A percentile compares a stretch with the other conserved stretches of the same genome.
Evolutionary conservation across 2,113 vertebrate genomes (phyloP).

Genomic region (Odobenus rosmarus): DNA sequence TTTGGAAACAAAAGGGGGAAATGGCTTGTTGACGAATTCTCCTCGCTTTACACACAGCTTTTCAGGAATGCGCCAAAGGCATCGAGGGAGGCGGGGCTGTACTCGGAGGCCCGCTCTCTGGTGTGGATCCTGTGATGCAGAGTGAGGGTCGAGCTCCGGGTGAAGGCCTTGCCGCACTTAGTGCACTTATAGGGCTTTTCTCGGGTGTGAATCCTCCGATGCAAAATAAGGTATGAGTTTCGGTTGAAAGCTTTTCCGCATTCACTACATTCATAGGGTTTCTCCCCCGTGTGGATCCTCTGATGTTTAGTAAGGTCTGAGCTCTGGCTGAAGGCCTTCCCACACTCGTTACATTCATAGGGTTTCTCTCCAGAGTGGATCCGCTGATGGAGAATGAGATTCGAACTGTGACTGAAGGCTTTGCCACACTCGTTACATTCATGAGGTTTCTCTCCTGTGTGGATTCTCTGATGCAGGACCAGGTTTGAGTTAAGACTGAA

Average conservation of each 20-base stretch:
- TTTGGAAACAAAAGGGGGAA: slow-evolving; percentile 61
- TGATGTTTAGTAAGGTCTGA: slow-evolving; percentile 81
- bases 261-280: slow-evolving; percentile 80
- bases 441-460: slow-evolving; percentile 79
- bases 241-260: slow-evolving; percentile 82
- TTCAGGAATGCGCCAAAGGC: slow-evolving; percentile 78
- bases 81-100: slow-evolving; percentile 75
- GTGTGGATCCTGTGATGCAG: slow-evolving; percentile 81
- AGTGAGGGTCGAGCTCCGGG: slow-evolving; percentile 78
- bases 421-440: slow-evolving; percentile 81
- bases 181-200: slow-evolving; percentile 81
- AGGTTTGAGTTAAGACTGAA: slow-evolving; percentile 81
- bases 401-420: slow-evolving; percentile 80
- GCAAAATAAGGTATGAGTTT: slow-evolving; percentile 81
- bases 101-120: slow-evolving; percentile 76
- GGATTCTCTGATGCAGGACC: slow-evolving; percentile 80
- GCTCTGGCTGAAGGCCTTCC: slow-evolving; percentile 81
- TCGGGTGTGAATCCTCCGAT: slow-evolving; percentile 80
- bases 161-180: slow-evolving; percentile 80
- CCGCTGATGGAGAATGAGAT: slow-evolving; percentile 80
- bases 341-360: slow-evolving; percentile 80
- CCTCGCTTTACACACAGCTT: slow-evolving; percentile 72
- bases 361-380: slow-evolving; percentile 82
- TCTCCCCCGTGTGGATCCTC: slow-evolving; percentile 78
- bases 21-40: slow-evolving; percentile 45